A percentile compares a stretch with the other conserved stretches of the same genome.
Evolutionary conservation across 1,140 invertebrate genomes (phyloP).

Genomic region (Heliconius congener): DNA sequence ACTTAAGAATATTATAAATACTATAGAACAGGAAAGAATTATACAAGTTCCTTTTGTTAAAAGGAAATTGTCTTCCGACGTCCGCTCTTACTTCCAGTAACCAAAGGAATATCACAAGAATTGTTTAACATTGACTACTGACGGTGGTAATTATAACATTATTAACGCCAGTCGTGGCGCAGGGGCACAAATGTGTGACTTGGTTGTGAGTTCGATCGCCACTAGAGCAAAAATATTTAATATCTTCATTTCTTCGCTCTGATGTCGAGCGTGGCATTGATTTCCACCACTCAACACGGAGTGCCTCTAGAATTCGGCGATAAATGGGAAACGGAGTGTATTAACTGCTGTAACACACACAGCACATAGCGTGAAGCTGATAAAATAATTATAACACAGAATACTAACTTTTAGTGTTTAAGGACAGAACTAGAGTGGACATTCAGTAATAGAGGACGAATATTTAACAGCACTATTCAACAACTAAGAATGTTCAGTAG

Average conservation of each 20-base stretch:
- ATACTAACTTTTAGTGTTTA: neutral
- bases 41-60: neutral
- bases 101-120: neutral
- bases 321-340: too few species aligned
- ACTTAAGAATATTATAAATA: neutral
- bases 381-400: too few species aligned
- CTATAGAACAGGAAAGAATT: neutral
- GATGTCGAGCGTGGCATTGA: too few species aligned
- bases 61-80: constrained; percentile 9
- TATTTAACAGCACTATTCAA: neutral
- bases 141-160: neutral
- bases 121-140: neutral
- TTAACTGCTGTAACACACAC: too few species aligned
- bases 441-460: neutral
- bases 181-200: too few species aligned
- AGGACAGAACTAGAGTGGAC: neutral
- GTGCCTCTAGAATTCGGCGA: too few species aligned
- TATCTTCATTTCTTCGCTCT: too few species aligned
- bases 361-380: too few species aligned
- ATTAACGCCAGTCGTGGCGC: too few species aligned
- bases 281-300: too few species aligned
- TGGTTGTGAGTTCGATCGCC: too few species aligned
- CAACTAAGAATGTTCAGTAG: neutral
- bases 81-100: neutral
- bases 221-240: too few species aligned